Evolutionary conservation across 1,140 invertebrate genomes (phyloP), one percentile per base, ranked within the genome.

Genomic region (Nylanderia fulva): DNA sequence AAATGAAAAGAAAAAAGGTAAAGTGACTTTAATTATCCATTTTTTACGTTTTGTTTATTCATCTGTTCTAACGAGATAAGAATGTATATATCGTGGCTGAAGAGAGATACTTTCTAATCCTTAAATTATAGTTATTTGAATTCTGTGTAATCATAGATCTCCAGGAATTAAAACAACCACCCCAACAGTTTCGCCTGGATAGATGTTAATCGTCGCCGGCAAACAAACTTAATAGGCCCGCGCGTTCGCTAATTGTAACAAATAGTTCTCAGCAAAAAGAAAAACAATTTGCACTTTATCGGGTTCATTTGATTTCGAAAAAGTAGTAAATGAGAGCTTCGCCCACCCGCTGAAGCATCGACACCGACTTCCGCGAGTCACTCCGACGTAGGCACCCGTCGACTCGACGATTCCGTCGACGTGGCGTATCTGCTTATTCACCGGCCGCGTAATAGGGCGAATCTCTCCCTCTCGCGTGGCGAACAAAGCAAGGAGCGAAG

Each of bases 381-480:
- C 45, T 64, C 45, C 58, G 60, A 42, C 24, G 24, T n/a, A 77
- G 52, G 52, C 33, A 84, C 27, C 48, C 72, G 72, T 42, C 27
- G 77, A 58, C 58, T 48, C 84, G 66, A 77, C 74, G 74, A 88
- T 75, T 88, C 71, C 84, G 84, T 74, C 87, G 87, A 88, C 86
- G 52, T 48, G 76, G 45, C 77, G 88, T 89, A 89, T 89, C 87
- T 88, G 88, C 87, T 89, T 89, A 89, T 89, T 89, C 87, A 88
- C 74, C 77, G 71, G 77, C 75, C 72, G 87, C 88, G 84, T 89
- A 88, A 89, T 86, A 77, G 88, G 88, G 87, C 68, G 87, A 45
- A 77, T 61, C 69, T 33, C 54, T 33, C 69, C 39, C 27, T 66
- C 24, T n/a, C 54, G 66, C 21, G 68, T 61, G 21, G 52, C 64